A percentile compares a stretch with the other conserved stretches of the same genome.
phyloP scores from a whole-genome alignment of 2,888 invertebrate genomes.

The Leptopilina syphax region DNA sequence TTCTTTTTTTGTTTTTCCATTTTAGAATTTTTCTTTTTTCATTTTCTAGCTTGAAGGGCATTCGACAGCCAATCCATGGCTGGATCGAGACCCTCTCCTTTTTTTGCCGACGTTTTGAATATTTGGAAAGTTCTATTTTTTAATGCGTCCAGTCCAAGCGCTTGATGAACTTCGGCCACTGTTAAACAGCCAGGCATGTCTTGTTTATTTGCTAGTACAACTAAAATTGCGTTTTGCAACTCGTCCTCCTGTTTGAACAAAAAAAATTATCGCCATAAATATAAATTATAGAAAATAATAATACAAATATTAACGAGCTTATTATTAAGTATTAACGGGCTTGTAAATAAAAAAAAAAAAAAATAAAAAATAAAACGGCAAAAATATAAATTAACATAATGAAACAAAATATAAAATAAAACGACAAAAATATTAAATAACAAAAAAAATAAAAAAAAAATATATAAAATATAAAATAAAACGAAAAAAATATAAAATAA shows the following conservation, averaged over 20 bases:
- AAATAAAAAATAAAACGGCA: no score
- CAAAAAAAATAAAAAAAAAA: no score
- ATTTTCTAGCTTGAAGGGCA: constrained; percentile 93
- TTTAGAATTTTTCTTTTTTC: constrained; percentile 58
- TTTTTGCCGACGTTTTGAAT: constrained; percentile 98
- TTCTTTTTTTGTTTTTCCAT: no score
- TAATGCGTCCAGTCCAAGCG: constrained; percentile 94
- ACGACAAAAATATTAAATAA: no score
- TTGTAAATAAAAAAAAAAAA: no score
- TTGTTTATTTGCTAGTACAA: constrained; percentile 99
- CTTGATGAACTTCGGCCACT: constrained; percentile 97
- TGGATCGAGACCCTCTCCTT: constrained; percentile 98
- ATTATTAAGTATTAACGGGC: no score
- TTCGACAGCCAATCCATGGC: constrained; percentile 99
- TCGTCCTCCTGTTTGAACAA: constrained; percentile 91
- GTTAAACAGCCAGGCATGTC: constrained; percentile 99
- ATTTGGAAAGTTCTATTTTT: constrained; percentile 99
- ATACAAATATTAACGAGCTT: no score
- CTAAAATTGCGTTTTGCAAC: constrained; percentile 94
- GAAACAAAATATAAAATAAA: no score
- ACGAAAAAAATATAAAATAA: no score
- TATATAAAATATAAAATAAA: no score
- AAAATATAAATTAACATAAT: no score
- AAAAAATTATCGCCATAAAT: constrained; percentile 29
- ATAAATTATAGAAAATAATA: constrained; percentile 7